phyloP scores from a whole-genome alignment of 2,888 invertebrate species.

The Drosophila imparisetae region DNA sequence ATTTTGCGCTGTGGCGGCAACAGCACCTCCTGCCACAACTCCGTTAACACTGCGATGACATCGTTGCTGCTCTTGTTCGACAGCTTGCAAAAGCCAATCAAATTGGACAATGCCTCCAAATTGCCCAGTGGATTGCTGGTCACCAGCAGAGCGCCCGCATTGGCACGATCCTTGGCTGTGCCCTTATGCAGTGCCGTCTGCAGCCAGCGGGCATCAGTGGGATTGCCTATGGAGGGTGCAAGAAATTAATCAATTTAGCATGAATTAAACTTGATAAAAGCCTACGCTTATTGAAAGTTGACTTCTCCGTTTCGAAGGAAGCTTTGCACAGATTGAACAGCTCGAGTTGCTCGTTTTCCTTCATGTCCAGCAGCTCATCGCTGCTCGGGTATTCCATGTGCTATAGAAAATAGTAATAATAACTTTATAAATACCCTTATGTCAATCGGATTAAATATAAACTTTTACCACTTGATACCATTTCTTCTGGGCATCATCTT shows the following conservation, averaged over 20 bases:
- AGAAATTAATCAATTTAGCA: background rate
- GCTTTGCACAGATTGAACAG: slow-evolving; percentile 81
- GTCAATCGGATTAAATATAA: background rate
- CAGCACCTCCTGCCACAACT: slow-evolving; percentile 83
- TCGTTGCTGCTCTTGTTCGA: slow-evolving; percentile 84
- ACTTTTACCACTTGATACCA: slow-evolving; percentile 83
- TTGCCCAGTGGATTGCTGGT: slow-evolving; percentile 84
- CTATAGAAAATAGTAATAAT: slow-evolving; percentile 46
- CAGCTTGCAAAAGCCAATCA: slow-evolving; percentile 82
- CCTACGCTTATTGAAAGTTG: slow-evolving; percentile 79
- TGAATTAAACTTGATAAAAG: background rate
- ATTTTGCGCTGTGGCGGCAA: slow-evolving; percentile 83
- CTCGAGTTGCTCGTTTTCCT: slow-evolving; percentile 83
- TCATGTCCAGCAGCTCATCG: slow-evolving; percentile 82
- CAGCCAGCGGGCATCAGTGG: slow-evolving; percentile 84
- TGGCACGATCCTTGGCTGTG: slow-evolving; percentile 84
- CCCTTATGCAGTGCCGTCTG: slow-evolving; percentile 84
- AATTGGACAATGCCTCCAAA: slow-evolving; percentile 79
- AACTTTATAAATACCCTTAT: background rate
- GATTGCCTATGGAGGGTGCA: slow-evolving; percentile 73
- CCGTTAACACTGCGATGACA: slow-evolving; percentile 79
- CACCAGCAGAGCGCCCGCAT: slow-evolving; percentile 84
- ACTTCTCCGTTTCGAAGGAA: slow-evolving; percentile 79
- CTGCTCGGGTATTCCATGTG: slow-evolving; percentile 78
- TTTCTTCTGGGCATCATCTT: slow-evolving; percentile 75